Percentiles rank a stretch among this genome's conserved stretches.
Conservation (phyloP, 1,140 invertebrate genomes). For the Colletes gigas region DNA sequence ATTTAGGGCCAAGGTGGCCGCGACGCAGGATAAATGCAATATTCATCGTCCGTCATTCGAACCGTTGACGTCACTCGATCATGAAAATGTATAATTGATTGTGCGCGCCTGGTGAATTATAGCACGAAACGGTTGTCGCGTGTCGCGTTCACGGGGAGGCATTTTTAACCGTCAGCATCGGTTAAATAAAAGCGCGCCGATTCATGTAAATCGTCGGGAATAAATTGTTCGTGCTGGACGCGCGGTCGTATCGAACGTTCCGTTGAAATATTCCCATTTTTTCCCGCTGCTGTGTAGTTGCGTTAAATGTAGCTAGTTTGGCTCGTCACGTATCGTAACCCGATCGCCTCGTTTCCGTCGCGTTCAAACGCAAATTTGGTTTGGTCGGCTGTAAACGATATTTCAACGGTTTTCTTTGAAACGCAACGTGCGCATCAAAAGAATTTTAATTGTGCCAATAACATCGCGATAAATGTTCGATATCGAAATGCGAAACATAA, state of each 20-base stretch:
- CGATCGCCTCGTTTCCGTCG: too few species aligned
- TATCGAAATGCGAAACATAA: too few species aligned
- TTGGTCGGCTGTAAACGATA: too few species aligned
- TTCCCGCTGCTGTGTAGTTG: background rate
- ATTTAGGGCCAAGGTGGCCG: too few species aligned
- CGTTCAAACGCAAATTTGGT: too few species aligned
- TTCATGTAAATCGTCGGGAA: constrained; percentile 25
- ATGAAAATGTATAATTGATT: constrained; percentile 40
- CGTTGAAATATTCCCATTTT: background rate
- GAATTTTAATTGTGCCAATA: too few species aligned
- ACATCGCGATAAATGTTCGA: too few species aligned
- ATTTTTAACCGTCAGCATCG: background rate
- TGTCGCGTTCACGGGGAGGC: constrained; percentile 6
- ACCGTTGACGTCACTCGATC: constrained; percentile 33
- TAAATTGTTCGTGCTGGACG: constrained; percentile 5
- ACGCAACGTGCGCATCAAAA: too few species aligned
- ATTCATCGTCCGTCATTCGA: constrained; percentile 22
- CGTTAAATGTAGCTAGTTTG: background rate
- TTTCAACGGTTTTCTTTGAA: too few species aligned
- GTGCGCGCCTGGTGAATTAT: constrained; percentile 23
- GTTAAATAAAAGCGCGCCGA: constrained; percentile 29
- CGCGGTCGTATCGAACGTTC: background rate
- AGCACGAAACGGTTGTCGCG: constrained; percentile 13
- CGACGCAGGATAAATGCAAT: background rate
- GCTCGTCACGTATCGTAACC: background rate